phyloP scores from a whole-genome alignment of 2,888 invertebrate species.

The Spilosoma lubricipeda region DNA sequence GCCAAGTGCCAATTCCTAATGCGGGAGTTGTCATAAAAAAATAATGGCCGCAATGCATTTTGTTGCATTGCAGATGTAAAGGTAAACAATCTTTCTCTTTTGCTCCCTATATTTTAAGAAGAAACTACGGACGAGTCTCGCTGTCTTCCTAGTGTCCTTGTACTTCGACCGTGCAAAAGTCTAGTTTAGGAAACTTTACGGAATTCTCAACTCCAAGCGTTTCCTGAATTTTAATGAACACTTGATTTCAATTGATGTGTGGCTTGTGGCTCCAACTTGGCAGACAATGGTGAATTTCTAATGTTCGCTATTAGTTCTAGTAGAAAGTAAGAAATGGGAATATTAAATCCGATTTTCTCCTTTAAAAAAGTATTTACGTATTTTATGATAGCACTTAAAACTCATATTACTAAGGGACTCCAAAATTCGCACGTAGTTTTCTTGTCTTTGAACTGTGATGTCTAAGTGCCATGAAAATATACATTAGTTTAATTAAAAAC shows the following conservation, averaged over 20 bases:
- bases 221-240: constrained; percentile 43
- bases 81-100: too few species aligned
- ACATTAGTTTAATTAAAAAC: not conserved
- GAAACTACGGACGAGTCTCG: not conserved
- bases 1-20: too few species aligned
- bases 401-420: not conserved
- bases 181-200: constrained; percentile 32
- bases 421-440: not conserved
- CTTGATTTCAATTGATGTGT: constrained; percentile 41
- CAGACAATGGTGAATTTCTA: constrained; percentile 29
- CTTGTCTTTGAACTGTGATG: not conserved
- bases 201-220: constrained; percentile 29
- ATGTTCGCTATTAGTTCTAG: constrained; percentile 28
- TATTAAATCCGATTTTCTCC: not conserved
- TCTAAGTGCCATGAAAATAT: not conserved
- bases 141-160: not conserved
- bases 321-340: not conserved
- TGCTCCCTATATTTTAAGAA: too few species aligned
- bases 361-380: not conserved
- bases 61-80: too few species aligned
- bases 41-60: too few species aligned
- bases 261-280: constrained; percentile 33
- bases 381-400: not conserved
- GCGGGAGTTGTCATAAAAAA: too few species aligned
- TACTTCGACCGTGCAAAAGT: constrained; percentile 22